Evolutionary conservation across 2,797 vertebrate species (phyloP).

Genomic region (Pangasius sanitwongsei): DNA sequence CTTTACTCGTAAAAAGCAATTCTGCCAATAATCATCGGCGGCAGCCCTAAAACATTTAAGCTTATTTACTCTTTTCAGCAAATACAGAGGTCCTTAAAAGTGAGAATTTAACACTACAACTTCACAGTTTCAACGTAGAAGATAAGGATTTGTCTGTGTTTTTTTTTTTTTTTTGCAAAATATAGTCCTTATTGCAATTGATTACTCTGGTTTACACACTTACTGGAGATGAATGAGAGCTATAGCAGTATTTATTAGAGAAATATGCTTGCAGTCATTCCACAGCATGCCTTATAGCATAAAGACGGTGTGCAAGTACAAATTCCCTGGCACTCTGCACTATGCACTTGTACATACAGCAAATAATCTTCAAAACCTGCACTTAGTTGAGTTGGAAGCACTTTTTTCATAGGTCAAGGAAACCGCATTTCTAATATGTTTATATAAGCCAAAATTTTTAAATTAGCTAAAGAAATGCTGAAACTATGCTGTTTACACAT

Average conservation of each 20-base stretch:
- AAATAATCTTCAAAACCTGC: not conserved
- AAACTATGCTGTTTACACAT: not conserved
- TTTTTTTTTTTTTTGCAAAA: not conserved
- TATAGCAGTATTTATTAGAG: not conserved
- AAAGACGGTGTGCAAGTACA: not conserved
- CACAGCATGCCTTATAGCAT: not conserved
- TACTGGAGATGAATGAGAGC: not conserved
- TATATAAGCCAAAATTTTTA: constrained; percentile 3
- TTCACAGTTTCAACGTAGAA: not conserved
- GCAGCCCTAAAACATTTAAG: too few species aligned
- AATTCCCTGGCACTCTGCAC: not conserved
- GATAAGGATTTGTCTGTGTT: not conserved
- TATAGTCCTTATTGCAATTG: not conserved
- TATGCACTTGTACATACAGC: not conserved
- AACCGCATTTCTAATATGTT: constrained; percentile 2
- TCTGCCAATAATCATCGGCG: not conserved
- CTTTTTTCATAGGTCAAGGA: constrained; percentile 10
- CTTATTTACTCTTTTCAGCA: too few species aligned
- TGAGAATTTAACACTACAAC: not conserved
- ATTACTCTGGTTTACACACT: not conserved
- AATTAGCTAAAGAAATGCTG: not conserved
- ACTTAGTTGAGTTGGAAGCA: not conserved
- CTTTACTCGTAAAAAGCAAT: not conserved
- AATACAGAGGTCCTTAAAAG: too few species aligned
- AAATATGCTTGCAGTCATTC: not conserved